phyloP scores from a whole-genome alignment of 2,888 invertebrate species.

The Bhutanitis thaidina region DNA sequence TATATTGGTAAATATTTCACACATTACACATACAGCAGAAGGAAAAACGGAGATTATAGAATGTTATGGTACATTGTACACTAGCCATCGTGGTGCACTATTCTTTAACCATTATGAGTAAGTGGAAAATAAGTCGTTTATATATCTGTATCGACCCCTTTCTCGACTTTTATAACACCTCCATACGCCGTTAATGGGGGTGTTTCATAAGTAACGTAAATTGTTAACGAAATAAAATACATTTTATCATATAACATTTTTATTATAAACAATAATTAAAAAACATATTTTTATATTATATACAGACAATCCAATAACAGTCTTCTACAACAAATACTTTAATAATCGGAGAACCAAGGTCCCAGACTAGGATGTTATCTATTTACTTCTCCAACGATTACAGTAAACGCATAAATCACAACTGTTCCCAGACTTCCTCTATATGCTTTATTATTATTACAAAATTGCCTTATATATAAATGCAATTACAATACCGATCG shows the following conservation, averaged over 20 bases:
- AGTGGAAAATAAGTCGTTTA: too few relatives aligned
- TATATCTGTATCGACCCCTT: too few relatives aligned
- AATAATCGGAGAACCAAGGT: neutral
- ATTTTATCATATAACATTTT: conserved; percentile 67
- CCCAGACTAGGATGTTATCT: neutral
- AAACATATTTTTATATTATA: conserved; percentile 53
- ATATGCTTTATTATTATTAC: conserved; percentile 45
- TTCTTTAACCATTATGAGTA: too few relatives aligned
- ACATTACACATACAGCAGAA: too few relatives aligned
- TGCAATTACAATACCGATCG: conserved; percentile 56
- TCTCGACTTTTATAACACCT: too few relatives aligned
- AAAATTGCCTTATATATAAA: conserved; percentile 64
- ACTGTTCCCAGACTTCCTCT: conserved; percentile 16
- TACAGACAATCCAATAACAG: conserved; percentile 38
- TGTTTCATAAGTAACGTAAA: too few relatives aligned
- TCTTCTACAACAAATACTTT: conserved; percentile 18
- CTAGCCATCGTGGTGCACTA: too few relatives aligned
- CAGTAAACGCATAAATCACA: conserved; percentile 6
- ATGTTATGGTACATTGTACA: too few relatives aligned
- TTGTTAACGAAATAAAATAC: too few relatives aligned
- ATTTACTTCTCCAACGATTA: neutral
- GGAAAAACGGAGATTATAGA: too few relatives aligned
- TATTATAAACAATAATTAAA: conserved; percentile 76
- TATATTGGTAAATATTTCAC: too few relatives aligned
- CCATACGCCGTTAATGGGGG: too few relatives aligned